Conservation (phyloP, 2,113 vertebrate genomes). For the Nestor notabilis region DNA sequence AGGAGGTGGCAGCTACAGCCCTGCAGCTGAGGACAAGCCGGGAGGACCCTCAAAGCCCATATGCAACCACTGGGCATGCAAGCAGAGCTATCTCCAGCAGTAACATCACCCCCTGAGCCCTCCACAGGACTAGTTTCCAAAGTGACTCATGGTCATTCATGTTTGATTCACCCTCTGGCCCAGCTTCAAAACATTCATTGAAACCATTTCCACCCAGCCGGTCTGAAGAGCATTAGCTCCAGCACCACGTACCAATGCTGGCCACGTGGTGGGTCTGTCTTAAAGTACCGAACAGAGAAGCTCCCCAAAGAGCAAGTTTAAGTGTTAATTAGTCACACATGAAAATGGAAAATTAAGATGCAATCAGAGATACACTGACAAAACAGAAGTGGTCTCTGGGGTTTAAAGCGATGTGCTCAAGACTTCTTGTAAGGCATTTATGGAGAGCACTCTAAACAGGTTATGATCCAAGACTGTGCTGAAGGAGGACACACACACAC, state of each 20-base stretch:
- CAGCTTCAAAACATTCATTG: constrained; percentile 28
- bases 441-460: not conserved
- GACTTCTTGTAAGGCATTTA: not conserved
- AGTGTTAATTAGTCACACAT: not conserved
- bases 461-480: not conserved
- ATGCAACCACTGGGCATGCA: rapidly evolving
- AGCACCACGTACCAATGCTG: not conserved
- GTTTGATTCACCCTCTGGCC: constrained; percentile 60
- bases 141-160: constrained; percentile 61
- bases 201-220: not conserved
- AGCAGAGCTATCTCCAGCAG: not conserved
- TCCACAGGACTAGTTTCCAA: not conserved
- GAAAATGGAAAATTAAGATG: not conserved
- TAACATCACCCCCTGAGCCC: not conserved
- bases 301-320: not conserved
- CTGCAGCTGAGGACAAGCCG: not conserved
- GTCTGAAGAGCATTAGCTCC: not conserved
- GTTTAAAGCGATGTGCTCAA: not conserved
- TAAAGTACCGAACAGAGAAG: not conserved
- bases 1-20: not conserved
- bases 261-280: not conserved
- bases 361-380: not conserved
- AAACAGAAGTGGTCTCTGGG: not conserved
- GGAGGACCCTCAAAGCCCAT: not conserved
- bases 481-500: not conserved